Percentiles rank a stretch among this genome's conserved stretches.
Conservation (phyloP, 2,888 invertebrate species). For the Caenorhabditis becei region DNA sequence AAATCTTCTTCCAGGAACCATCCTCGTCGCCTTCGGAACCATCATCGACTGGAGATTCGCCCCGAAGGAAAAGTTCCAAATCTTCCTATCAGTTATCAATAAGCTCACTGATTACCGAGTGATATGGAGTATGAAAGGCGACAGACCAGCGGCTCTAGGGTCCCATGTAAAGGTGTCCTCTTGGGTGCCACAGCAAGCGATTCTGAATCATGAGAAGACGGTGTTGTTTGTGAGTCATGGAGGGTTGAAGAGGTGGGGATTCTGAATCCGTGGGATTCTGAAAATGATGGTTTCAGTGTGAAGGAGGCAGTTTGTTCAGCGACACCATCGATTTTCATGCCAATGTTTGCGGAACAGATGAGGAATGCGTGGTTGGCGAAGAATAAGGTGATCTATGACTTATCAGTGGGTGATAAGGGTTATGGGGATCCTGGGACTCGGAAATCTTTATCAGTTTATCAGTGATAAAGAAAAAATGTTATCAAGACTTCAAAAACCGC, state of each 20-base stretch:
- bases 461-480: too few species aligned
- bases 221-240: slow-evolving; percentile 62
- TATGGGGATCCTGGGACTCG: neutral
- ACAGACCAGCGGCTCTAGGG: slow-evolving; percentile 24
- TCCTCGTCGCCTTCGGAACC: slow-evolving; percentile 55
- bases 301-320: slow-evolving; percentile 61
- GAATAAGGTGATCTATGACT: slow-evolving; percentile 29
- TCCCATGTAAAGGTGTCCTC: slow-evolving; percentile 48
- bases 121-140: slow-evolving; percentile 56
- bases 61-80: slow-evolving; percentile 47
- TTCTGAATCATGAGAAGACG: slow-evolving; percentile 50
- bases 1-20: slow-evolving; percentile 28
- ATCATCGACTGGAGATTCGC: slow-evolving; percentile 60
- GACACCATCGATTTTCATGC: slow-evolving; percentile 59
- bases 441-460: neutral
- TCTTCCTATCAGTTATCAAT: slow-evolving; percentile 40
- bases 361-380: slow-evolving; percentile 62
- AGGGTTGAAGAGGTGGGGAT: slow-evolving; percentile 49
- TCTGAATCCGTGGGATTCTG: too few species aligned
- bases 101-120: slow-evolving; percentile 42
- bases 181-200: slow-evolving; percentile 55
- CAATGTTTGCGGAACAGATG: slow-evolving; percentile 65
- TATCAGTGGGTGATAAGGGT: too few species aligned
- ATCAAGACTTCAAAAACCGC: too few species aligned
- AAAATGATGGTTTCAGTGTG: slow-evolving; percentile 37